Percentiles rank a stretch among this genome's conserved stretches.
Conservation (phyloP, 2,797 vertebrate species). For the Poliocrania exsul region DNA sequence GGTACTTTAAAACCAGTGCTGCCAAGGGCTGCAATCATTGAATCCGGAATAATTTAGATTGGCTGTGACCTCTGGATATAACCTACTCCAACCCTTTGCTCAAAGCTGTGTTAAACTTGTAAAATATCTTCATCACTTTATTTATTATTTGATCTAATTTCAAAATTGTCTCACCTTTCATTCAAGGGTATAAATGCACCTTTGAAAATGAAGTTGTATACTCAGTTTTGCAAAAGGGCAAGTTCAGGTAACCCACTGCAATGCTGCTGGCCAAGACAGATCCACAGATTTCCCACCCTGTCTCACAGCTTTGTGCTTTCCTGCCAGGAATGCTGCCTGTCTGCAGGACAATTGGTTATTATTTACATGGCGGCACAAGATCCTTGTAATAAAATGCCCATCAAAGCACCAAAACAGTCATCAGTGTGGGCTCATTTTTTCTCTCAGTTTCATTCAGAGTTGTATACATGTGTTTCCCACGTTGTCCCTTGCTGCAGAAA, state of each 20-base stretch:
- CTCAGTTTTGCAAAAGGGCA: background rate
- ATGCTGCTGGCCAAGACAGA: background rate
- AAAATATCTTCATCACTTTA: background rate
- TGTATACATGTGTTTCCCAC: background rate
- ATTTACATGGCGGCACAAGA: slow-evolving; percentile 2
- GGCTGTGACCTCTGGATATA: background rate
- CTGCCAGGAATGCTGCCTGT: background rate
- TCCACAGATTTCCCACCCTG: background rate
- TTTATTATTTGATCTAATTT: background rate
- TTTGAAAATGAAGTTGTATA: background rate
- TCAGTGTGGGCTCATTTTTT: background rate
- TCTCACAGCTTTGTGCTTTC: background rate
- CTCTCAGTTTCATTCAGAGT: background rate
- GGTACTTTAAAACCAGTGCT: background rate
- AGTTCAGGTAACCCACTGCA: background rate
- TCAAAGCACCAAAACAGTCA: background rate
- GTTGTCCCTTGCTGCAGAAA: background rate
- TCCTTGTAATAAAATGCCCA: background rate
- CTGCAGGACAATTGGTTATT: background rate
- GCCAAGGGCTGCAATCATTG: background rate
- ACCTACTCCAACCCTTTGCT: background rate
- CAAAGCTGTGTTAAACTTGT: background rate
- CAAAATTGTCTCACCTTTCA: background rate
- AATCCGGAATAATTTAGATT: background rate
- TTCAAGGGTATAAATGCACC: background rate